These are phyloP conservation scores for Drosophila fuyamai DNA, from an alignment of 1,140 invertebrate species.

Conservation along the genomic window DNA sequence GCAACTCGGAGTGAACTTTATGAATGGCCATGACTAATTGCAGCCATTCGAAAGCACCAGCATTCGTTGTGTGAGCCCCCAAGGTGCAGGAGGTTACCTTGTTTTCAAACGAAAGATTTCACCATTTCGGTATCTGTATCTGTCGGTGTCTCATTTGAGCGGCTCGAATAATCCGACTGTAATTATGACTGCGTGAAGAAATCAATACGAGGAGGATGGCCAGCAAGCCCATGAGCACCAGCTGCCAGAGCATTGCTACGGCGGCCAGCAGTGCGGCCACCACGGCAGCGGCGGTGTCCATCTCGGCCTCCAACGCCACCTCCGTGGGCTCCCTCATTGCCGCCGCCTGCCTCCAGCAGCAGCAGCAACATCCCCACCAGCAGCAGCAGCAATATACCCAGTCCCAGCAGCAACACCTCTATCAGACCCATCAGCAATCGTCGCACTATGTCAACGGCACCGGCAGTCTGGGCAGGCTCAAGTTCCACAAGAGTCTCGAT, in stretches of 20 bases:
- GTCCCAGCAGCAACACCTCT: slow-evolving; percentile 27
- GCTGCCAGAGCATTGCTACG: slow-evolving; percentile 80
- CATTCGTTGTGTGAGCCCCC: slow-evolving; percentile 26
- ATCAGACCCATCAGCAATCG: slow-evolving; percentile 39
- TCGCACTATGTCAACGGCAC: slow-evolving; percentile 79
- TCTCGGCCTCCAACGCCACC: slow-evolving; percentile 70
- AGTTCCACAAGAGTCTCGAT: slow-evolving; percentile 80
- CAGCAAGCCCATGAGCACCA: slow-evolving; percentile 72
- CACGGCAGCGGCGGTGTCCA: slow-evolving; percentile 66
- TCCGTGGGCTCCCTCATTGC: slow-evolving; percentile 72
- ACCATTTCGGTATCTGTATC: slow-evolving; percentile 45
- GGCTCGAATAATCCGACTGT: slow-evolving; percentile 35
- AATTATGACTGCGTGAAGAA: slow-evolving; percentile 75
- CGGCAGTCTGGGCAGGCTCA: slow-evolving; percentile 78
- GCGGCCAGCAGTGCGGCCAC: slow-evolving; percentile 65
- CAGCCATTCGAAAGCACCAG: slow-evolving; percentile 23
- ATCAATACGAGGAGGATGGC: slow-evolving; percentile 67
- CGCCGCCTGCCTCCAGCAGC: slow-evolving; percentile 57
- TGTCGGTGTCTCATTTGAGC: slow-evolving; percentile 34
- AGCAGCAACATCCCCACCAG: slow-evolving; percentile 26
- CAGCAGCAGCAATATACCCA: slow-evolving; percentile 26
- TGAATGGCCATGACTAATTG: slow-evolving; percentile 66
- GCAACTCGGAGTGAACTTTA: slow-evolving; percentile 50
- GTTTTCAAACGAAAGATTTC: slow-evolving; percentile 1
- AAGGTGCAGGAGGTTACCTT: slow-evolving; percentile 8